A percentile compares a stretch with the other conserved stretches of the same genome.
These are phyloP conservation scores for Furnarius figulus DNA, from an alignment of 2,113 vertebrate genomes.

Conservation along the genomic window DNA sequence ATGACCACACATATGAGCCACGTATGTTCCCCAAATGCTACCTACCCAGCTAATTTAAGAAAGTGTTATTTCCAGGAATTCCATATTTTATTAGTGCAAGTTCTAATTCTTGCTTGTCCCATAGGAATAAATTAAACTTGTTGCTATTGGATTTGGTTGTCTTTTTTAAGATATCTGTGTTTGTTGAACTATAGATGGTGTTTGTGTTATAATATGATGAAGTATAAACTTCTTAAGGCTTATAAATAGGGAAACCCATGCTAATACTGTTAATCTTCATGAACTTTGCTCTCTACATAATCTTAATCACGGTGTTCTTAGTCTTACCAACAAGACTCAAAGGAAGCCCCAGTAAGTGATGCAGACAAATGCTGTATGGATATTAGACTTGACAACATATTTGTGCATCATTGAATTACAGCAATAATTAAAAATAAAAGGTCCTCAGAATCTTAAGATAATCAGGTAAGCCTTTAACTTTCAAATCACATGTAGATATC, in stretches of 20 bases:
- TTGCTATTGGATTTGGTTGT: too few species aligned
- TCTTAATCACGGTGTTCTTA: background rate
- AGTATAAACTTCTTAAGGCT: background rate
- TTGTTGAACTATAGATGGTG: background rate
- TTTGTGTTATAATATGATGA: background rate
- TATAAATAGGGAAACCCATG: background rate
- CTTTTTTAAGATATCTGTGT: background rate
- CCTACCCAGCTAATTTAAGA: background rate
- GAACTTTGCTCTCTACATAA: background rate
- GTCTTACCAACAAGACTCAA: background rate
- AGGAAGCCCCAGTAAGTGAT: background rate
- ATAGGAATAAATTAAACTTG: background rate
- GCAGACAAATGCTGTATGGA: background rate
- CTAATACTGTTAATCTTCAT: background rate
- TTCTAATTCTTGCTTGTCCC: background rate
- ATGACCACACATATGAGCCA: background rate
- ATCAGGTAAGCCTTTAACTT: background rate
- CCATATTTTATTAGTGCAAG: background rate
- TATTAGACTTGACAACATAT: background rate
- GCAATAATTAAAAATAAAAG: background rate
- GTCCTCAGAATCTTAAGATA: background rate
- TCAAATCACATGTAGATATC: background rate
- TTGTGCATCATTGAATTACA: background rate
- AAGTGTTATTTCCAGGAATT: background rate
- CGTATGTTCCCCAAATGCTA: background rate